phyloP scores from a whole-genome alignment of 1,140 invertebrate species.

The Drosophila pallidifrons region DNA sequence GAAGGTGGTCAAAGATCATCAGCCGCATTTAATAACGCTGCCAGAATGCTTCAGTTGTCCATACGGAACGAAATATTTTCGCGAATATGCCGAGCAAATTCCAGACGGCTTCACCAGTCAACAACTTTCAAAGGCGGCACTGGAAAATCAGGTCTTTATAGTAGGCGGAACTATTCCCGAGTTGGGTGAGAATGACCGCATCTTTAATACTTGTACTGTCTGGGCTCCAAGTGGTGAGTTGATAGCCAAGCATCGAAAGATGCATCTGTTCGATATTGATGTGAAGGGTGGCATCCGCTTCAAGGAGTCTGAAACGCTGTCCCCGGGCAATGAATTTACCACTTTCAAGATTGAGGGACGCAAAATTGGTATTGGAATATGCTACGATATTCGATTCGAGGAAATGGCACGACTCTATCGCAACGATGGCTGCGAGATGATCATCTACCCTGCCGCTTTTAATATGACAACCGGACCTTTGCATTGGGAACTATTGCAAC shows the following conservation, averaged over 20 bases:
- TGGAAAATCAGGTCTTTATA: conserved; percentile 91
- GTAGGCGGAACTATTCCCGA: conserved; percentile 97
- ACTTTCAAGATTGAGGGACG: conserved; percentile 91
- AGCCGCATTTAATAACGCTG: conserved; percentile 92
- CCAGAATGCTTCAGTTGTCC: conserved; percentile 98
- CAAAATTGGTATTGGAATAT: conserved; percentile 96
- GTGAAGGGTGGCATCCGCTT: conserved; percentile 97
- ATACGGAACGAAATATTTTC: conserved; percentile 91
- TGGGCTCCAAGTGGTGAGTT: conserved; percentile 93
- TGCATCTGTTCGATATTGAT: conserved; percentile 98
- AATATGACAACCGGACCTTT: conserved; percentile 97
- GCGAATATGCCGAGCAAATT: conserved; percentile 93
- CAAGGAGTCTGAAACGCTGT: conserved; percentile 94
- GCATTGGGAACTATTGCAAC: conserved; percentile 95
- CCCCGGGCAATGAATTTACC: conserved; percentile 90
- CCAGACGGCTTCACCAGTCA: conserved; percentile 90
- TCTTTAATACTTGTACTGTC: conserved; percentile 96
- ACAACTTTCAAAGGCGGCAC: conserved; percentile 91
- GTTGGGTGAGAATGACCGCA: conserved; percentile 86
- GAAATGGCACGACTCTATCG: conserved; percentile 95
- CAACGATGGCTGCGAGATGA: conserved; percentile 91
- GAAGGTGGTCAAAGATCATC: conserved; percentile 89
- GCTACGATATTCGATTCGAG: conserved; percentile 97
- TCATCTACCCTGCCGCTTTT: conserved; percentile 97
- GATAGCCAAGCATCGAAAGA: conserved; percentile 91